Evolutionary conservation across 2,113 vertebrate species (phyloP).

Genomic region (Triplophysa dalaica): DNA sequence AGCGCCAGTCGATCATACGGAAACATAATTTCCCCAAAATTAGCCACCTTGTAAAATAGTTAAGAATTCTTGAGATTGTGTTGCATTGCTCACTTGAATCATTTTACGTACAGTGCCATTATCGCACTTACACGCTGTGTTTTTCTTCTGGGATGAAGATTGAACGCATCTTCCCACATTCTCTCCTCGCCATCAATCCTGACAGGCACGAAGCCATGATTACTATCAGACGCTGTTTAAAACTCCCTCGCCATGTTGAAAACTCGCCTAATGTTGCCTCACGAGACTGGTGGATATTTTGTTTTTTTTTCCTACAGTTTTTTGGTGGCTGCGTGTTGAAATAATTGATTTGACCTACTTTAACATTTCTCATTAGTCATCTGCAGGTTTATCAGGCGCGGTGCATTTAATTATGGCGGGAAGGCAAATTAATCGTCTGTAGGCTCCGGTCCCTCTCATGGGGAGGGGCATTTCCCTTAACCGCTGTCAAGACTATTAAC

Average conservation of each 20-base stretch:
- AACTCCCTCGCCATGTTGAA: constrained; percentile 2
- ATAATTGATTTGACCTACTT: constrained; percentile 61
- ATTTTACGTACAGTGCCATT: constrained; percentile 19
- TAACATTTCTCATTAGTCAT: constrained; percentile 64
- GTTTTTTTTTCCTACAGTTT: neutral
- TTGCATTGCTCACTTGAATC: constrained; percentile 15
- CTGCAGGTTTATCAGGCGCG: constrained; percentile 44
- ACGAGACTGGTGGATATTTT: neutral
- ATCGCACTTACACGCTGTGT: constrained; percentile 13
- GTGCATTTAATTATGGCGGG: constrained; percentile 55
- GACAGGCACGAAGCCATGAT: neutral
- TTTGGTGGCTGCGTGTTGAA: constrained; percentile 45
- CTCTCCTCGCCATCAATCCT: neutral
- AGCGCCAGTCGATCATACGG: no score
- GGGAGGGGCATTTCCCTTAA: constrained; percentile 58
- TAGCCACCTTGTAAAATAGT: no score
- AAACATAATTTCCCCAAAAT: no score
- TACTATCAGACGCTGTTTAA: neutral
- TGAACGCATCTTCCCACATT: neutral
- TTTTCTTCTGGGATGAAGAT: constrained; percentile 1
- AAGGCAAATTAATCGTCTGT: constrained; percentile 55
- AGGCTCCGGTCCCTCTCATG: constrained; percentile 51
- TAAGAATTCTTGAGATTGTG: no score
- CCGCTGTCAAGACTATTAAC: constrained; percentile 63
- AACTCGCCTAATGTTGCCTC: constrained; percentile 21